A percentile compares a stretch with the other conserved stretches of the same genome.
phyloP scores from a whole-genome alignment of 2,888 invertebrate species.

The Norana najaformis region DNA sequence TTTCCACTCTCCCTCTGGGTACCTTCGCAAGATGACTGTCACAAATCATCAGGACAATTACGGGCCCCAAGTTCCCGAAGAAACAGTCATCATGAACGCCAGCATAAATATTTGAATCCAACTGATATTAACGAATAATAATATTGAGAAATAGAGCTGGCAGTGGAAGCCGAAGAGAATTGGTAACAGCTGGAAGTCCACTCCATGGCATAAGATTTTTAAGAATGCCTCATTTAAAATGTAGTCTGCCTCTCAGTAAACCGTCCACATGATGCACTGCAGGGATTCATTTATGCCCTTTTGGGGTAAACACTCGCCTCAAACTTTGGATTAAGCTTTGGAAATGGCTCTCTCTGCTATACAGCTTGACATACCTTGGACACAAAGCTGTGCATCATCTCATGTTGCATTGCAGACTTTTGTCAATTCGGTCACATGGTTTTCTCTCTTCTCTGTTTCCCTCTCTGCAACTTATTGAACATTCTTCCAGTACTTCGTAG shows the following conservation, averaged over 20 bases:
- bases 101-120: not conserved
- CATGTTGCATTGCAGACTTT: too few species aligned
- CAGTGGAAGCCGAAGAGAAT: not conserved
- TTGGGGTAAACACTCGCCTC: not conserved
- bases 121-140: conserved; percentile 3
- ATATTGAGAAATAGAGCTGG: not conserved
- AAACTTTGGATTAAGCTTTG: not conserved
- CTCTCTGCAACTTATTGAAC: too few species aligned
- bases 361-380: not conserved
- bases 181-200: not conserved
- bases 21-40: not conserved
- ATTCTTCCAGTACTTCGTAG: too few species aligned
- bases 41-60: conserved; percentile 1
- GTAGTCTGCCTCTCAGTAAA: not conserved
- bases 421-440: too few species aligned
- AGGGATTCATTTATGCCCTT: not conserved
- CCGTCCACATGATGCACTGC: too few species aligned
- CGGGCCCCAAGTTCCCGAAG: not conserved
- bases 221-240: not conserved
- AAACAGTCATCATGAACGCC: not conserved
- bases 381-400: not conserved
- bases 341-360: not conserved
- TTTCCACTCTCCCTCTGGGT: not conserved
- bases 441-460: too few species aligned
- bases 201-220: not conserved